Evolutionary conservation across 1,140 invertebrate species (phyloP).

Genomic region (Samia ricini): DNA sequence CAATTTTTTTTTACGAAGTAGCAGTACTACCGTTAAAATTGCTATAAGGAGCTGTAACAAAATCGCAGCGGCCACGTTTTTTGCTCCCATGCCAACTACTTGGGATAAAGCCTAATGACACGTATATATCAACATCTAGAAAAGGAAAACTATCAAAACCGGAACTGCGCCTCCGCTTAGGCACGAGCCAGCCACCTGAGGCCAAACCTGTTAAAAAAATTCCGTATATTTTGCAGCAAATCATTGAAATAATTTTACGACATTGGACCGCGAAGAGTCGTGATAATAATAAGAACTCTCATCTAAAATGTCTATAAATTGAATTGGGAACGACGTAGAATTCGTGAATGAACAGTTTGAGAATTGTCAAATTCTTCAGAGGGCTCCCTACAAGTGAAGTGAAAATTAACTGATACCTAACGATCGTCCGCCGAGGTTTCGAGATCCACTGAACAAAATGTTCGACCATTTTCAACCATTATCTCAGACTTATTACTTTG

Average conservation of each 20-base stretch:
- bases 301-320: constrained; percentile 21
- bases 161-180: too few relatives aligned
- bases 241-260: neutral
- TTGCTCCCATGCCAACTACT: too few relatives aligned
- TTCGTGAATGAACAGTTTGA: constrained; percentile 29
- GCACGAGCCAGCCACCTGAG: too few relatives aligned
- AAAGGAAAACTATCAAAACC: too few relatives aligned
- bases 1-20: too few relatives aligned
- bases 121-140: too few relatives aligned
- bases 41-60: too few relatives aligned
- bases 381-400: constrained; percentile 9
- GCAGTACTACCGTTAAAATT: too few relatives aligned
- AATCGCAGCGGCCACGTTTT: too few relatives aligned
- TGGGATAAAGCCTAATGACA: too few relatives aligned
- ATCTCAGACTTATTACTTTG: constrained; percentile 19
- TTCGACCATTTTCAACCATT: constrained; percentile 20
- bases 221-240: neutral
- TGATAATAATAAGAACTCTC: constrained; percentile 18
- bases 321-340: constrained; percentile 17
- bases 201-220: too few relatives aligned
- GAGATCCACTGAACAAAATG: constrained; percentile 20
- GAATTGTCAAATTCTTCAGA: constrained; percentile 19
- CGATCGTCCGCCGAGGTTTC: constrained; percentile 12
- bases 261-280: neutral
- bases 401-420: constrained; percentile 30